phyloP scores from a whole-genome alignment of 1,140 invertebrate species.

The Vollenhovia emeryi region DNA sequence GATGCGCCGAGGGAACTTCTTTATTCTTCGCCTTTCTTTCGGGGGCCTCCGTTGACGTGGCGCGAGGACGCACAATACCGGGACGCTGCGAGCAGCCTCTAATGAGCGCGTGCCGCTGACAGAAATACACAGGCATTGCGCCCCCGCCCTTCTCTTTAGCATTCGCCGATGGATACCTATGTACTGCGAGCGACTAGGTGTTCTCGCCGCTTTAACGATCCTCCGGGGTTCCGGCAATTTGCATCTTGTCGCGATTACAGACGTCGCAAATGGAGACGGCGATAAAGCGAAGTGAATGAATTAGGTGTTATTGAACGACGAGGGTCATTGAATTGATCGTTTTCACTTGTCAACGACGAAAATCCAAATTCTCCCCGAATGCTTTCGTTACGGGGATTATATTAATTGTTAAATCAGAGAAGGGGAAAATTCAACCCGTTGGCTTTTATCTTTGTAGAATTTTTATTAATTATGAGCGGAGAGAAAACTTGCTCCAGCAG shows the following conservation, averaged over 20 bases:
- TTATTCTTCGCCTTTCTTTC: conserved; percentile 76
- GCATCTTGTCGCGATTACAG: conserved; percentile 16
- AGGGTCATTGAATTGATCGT: not conserved
- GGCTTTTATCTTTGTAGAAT: not conserved
- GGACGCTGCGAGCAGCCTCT: conserved; percentile 69
- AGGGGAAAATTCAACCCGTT: not conserved
- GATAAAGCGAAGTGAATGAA: not conserved
- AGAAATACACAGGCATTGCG: conserved; percentile 75
- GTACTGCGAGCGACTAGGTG: not conserved
- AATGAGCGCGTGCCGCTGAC: conserved; percentile 84
- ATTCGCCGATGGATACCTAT: conserved; percentile 32
- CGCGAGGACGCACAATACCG: conserved; percentile 74
- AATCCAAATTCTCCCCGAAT: too few relatives aligned
- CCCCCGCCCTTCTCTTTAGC: conserved; percentile 8
- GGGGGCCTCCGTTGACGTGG: conserved; percentile 77
- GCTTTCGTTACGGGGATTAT: not conserved
- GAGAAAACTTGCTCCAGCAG: not conserved
- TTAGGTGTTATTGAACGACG: not conserved
- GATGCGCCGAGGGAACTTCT: conserved; percentile 63
- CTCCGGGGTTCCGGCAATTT: not conserved
- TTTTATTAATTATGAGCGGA: not conserved
- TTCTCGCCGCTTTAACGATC: not conserved
- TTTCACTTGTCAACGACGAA: not conserved
- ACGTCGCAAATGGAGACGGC: not conserved
- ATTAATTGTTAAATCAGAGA: not conserved